Base-by-base conservation (phyloP, 2,113 vertebrate genomes). In the Ptychochromis oligacanthus region DNA sequence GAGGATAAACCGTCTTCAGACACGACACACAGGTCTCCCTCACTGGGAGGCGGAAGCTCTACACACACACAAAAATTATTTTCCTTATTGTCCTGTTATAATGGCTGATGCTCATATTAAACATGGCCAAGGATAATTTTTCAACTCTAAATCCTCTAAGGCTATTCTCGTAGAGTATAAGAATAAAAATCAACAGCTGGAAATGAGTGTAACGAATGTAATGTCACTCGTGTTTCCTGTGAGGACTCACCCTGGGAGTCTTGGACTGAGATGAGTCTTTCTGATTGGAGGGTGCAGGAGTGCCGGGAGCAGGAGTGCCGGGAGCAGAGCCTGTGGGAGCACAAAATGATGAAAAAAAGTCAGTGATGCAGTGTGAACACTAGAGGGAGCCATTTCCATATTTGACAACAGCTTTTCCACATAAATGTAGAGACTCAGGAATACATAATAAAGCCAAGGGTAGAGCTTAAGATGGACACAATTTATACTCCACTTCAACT, bases 1-100 rank as follows among this genome's bases (percentile, higher is more conserved):
- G 97, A 0, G 98, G 97, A 90, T 99, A 99, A 15, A 99, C 98
- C 0, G 97, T 99, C 96, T 99, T 99, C 93, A 94, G 95, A 92
- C 98, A 99, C 11, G 95, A 95, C 76, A 98, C 96, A 1, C 98
- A 99, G 22, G 82, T 96, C 91, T 99, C 98, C 88, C 95, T 95
- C 28, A 91, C 80, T 31, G 97, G 97, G 80, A 94, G 85, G 56
- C 96, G 93, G 89, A 99, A 99, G 86, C 95, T 97, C 98, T 99
- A 75, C 40, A 12, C 46, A 46, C 4, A 34, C 18, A 78, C 13
- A 72, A 34, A 8, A 18, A 31, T 1, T 10, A 52, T 49, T 70
- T 70, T 1, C 24, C 40, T 10, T 38, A 49, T 12, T 70, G 49
- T 49, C 11, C 24, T 1, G 10, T 43, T 43, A 12, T 12, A 13